Conservation (phyloP, 2,113 vertebrate species). For the Oenanthe melanoleuca region DNA sequence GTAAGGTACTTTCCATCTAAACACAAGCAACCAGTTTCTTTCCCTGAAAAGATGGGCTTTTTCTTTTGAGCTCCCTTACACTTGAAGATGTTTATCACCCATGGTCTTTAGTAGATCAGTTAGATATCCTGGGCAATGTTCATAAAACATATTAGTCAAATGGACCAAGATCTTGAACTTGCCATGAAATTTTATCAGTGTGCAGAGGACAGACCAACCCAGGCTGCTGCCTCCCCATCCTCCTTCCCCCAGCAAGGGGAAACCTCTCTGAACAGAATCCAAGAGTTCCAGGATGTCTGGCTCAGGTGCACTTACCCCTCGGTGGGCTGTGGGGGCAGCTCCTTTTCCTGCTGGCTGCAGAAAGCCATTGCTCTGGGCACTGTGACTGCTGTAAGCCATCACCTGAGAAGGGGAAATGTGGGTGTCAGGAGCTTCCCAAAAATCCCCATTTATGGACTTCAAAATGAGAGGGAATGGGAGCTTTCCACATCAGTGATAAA, state of each 20-base stretch:
- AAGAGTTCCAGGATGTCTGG: not conserved
- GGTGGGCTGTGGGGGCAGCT: constrained; percentile 70
- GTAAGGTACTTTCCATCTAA: not conserved
- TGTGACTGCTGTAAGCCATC: constrained; percentile 60
- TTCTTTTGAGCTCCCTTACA: not conserved
- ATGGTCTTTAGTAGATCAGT: not conserved
- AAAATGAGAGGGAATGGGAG: not conserved
- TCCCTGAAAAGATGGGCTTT: not conserved
- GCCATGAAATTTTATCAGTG: not conserved
- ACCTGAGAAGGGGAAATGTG: constrained; percentile 44
- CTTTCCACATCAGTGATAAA: not conserved
- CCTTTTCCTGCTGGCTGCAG: constrained; percentile 78
- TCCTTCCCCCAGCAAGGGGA: not conserved
- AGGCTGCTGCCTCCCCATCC: not conserved
- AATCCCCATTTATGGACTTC: not conserved
- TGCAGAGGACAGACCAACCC: not conserved
- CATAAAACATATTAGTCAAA: not conserved
- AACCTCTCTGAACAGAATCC: not conserved
- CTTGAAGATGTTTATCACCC: not conserved
- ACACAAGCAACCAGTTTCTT: not conserved
- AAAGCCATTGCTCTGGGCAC: constrained; percentile 86
- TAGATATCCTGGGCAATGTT: not conserved
- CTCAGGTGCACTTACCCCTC: constrained; percentile 73
- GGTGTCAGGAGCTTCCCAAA: not conserved
- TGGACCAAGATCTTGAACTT: not conserved